A percentile compares a stretch with the other conserved stretches of the same genome.
phyloP scores from a whole-genome alignment of 2,113 vertebrate genomes.

The Neomonachus schauinslandi region DNA sequence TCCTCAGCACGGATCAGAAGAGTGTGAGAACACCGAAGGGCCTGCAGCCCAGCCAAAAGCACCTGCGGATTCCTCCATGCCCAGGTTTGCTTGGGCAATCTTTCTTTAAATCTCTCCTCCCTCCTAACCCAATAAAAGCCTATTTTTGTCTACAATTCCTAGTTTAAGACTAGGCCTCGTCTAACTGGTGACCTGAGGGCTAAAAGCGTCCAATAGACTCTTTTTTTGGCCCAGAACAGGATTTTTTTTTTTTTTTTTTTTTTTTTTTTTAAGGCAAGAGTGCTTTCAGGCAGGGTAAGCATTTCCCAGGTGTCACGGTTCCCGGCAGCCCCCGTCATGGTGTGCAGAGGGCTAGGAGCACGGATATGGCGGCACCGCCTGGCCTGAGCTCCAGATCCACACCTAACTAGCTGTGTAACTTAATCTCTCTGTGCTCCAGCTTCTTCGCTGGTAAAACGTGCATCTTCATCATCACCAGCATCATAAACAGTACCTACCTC shows the following conservation, averaged over 20 bases:
- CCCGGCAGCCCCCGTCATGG: neutral
- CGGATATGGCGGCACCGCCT: rapidly evolving
- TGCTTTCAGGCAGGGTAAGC: neutral
- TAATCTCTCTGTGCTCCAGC: neutral
- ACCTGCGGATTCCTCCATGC: neutral
- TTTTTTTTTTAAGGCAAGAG: neutral
- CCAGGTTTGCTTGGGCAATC: neutral
- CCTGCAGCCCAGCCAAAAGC: neutral
- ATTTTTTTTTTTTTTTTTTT: neutral
- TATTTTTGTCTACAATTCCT: conserved; percentile 28
- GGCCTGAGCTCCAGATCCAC: neutral
- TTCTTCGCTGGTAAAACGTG: neutral
- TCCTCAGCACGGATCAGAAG: neutral
- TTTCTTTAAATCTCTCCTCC: neutral
- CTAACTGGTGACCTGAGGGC: neutral
- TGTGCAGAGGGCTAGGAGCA: neutral
- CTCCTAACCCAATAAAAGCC: neutral
- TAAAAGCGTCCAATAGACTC: conserved; percentile 18
- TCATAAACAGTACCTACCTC: neutral
- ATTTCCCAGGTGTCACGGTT: neutral
- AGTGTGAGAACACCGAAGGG: neutral
- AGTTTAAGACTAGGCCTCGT: neutral
- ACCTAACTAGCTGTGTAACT: neutral
- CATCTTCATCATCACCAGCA: neutral
- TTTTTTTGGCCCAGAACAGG: neutral